Percentiles rank a stretch among this genome's conserved stretches.
phyloP scores from a whole-genome alignment of 2,797 vertebrate genomes.

The Psittacula echo region DNA sequence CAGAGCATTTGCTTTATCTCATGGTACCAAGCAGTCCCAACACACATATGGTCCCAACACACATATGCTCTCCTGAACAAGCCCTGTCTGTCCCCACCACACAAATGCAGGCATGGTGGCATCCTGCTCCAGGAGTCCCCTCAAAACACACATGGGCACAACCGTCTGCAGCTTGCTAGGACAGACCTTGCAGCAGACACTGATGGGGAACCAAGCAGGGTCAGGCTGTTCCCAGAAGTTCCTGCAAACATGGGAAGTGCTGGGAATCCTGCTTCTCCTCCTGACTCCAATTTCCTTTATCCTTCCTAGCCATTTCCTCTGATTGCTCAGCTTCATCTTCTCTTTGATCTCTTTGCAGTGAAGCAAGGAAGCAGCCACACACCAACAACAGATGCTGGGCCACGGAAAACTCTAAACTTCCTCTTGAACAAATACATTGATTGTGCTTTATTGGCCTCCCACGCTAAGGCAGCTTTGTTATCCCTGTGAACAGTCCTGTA shows the following conservation, averaged over 20 bases:
- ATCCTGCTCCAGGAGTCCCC: background rate
- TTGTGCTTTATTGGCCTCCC: background rate
- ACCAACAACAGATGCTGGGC: background rate
- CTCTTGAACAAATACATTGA: background rate
- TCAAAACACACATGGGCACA: background rate
- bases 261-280: background rate
- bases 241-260: background rate
- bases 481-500: background rate
- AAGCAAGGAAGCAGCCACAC: background rate
- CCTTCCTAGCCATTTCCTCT: background rate
- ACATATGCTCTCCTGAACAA: background rate
- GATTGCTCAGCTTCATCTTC: background rate
- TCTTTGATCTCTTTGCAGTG: background rate
- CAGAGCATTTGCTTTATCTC: background rate
- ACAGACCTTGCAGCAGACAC: background rate
- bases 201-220: fast-evolving
- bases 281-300: background rate
- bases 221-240: background rate
- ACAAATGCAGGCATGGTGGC: background rate
- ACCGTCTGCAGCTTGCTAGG: background rate
- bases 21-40: background rate
- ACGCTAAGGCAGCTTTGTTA: background rate
- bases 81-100: fast-evolving
- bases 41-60: background rate
- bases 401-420: background rate